Percentiles rank a stretch among this genome's conserved stretches.
These are phyloP conservation scores for Apomyelois bistriatella DNA, from an alignment of 2,888 invertebrate genomes.

Conservation along the genomic window DNA sequence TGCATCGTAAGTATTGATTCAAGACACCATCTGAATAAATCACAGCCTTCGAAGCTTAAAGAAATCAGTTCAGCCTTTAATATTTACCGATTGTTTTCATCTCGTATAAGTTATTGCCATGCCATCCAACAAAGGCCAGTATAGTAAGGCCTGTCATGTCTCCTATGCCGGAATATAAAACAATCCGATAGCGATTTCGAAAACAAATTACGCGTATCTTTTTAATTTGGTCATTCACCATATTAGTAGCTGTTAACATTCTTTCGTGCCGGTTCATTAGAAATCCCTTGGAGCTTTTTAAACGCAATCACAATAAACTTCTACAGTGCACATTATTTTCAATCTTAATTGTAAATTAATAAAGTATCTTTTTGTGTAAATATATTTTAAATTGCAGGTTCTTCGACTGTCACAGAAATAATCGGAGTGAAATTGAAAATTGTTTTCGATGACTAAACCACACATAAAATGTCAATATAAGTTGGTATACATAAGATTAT, in stretches of 20 bases:
- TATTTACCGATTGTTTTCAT: conserved; percentile 56
- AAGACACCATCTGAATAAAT: conserved; percentile 42
- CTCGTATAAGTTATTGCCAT: conserved; percentile 44
- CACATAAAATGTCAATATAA: neutral
- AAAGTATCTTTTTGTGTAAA: neutral
- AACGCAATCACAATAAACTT: conserved; percentile 34
- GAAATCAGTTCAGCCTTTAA: conserved; percentile 46
- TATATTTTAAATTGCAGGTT: neutral
- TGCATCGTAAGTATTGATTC: conserved; percentile 31
- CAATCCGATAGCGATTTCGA: neutral
- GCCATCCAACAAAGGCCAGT: conserved; percentile 31
- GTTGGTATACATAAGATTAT: no score
- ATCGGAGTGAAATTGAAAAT: neutral
- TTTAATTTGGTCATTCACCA: conserved; percentile 29
- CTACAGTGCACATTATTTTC: neutral
- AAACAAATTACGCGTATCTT: conserved; percentile 22
- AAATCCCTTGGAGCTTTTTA: conserved; percentile 44
- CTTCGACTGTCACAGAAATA: neutral
- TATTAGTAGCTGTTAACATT: conserved; percentile 51
- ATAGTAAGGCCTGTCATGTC: conserved; percentile 24
- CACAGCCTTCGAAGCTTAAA: conserved; percentile 43
- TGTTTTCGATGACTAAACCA: neutral
- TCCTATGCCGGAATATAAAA: conserved; percentile 9
- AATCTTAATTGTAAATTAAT: neutral
- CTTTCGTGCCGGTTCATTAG: conserved; percentile 50